Conservation (phyloP, 1,140 invertebrate species). For the Andrena cerasifolii region DNA sequence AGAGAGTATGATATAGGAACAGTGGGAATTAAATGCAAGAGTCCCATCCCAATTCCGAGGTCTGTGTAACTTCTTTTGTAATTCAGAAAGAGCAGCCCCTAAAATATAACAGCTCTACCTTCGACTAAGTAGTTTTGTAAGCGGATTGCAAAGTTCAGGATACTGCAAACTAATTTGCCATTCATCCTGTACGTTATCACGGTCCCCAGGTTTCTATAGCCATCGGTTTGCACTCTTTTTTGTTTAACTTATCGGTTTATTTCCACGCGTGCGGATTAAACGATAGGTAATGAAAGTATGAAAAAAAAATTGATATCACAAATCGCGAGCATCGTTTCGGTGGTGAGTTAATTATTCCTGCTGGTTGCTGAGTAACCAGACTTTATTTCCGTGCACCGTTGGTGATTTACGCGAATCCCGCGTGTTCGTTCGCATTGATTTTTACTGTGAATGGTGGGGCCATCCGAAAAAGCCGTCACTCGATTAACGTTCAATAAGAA, state of each 20-base stretch:
- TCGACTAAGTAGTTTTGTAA: neutral
- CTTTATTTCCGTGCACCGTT: neutral
- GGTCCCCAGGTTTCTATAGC: neutral
- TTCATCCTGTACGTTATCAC: neutral
- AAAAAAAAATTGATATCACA: neutral
- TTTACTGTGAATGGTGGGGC: too few species aligned
- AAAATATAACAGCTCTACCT: neutral
- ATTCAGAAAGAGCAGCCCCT: neutral
- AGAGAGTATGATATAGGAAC: too few species aligned
- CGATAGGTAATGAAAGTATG: neutral
- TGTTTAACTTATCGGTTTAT: neutral
- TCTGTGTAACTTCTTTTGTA: too few species aligned
- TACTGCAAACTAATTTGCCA: constrained; percentile 1
- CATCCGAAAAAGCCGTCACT: too few species aligned
- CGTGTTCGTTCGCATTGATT: too few species aligned
- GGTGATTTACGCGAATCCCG: too few species aligned
- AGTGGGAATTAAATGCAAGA: too few species aligned
- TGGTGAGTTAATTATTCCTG: neutral
- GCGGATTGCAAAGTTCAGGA: neutral
- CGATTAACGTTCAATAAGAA: too few species aligned
- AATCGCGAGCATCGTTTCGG: neutral
- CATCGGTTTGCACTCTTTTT: neutral
- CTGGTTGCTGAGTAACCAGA: neutral
- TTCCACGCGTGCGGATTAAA: too few species aligned
- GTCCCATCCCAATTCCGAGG: too few species aligned